A percentile compares a stretch with the other conserved stretches of the same genome.
These are phyloP conservation scores for Hetaerina titia DNA, from an alignment of 2,888 invertebrate species.

Conservation along the genomic window DNA sequence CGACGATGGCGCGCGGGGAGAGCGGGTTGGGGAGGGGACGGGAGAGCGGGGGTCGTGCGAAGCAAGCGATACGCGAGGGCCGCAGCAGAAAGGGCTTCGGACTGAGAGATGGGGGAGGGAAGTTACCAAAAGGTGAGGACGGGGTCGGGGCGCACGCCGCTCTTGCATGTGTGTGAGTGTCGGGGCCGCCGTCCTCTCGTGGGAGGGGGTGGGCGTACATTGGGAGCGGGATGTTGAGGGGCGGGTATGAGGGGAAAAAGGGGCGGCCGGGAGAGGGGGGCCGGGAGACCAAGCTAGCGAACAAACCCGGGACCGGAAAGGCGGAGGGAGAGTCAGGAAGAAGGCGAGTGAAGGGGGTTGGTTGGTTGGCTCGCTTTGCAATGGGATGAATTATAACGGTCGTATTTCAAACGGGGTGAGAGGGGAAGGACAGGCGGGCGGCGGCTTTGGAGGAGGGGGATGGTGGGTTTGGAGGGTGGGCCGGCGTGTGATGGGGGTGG, in stretches of 20 bases:
- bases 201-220: neutral
- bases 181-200: constrained; percentile 13
- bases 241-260: neutral
- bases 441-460: neutral
- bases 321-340: constrained; percentile 59
- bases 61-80: neutral
- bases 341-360: constrained; percentile 63
- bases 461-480: neutral
- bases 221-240: neutral
- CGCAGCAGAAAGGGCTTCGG: neutral
- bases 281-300: neutral
- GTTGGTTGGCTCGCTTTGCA: constrained; percentile 68
- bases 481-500: constrained; percentile 19
- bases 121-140: constrained; percentile 44
- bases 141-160: neutral
- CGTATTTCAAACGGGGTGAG: constrained; percentile 64
- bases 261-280: neutral
- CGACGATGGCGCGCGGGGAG: neutral
- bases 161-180: constrained; percentile 14
- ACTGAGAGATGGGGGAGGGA: neutral
- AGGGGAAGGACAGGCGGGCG: constrained; percentile 50
- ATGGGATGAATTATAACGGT: constrained; percentile 68
- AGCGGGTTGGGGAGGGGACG: neutral
- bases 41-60: neutral
- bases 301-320: constrained; percentile 66